These are phyloP conservation scores for Zoanthus gigantus DNA, from an alignment of 92 coral and sea anemone genomes.

Conservation along the genomic window DNA sequence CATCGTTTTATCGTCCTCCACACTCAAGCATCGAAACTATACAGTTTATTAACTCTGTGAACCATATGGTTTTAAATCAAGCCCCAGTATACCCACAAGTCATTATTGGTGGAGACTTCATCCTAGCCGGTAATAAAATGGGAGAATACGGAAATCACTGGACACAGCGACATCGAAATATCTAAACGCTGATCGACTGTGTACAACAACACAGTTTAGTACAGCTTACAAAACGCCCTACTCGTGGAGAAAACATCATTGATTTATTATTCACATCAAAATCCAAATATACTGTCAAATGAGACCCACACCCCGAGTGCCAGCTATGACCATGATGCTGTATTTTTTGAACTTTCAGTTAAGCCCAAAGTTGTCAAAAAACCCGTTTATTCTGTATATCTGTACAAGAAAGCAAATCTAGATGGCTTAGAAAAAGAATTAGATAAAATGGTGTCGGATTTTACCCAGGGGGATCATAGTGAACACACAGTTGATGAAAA, in stretches of 20 bases:
- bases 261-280: slow-evolving; percentile 22
- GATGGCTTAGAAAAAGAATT: no score
- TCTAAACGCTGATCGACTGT: background rate
- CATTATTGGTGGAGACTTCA: slow-evolving; percentile 3
- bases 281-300: slow-evolving; percentile 4
- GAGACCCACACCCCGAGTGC: slow-evolving; percentile 12
- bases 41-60: slow-evolving; percentile 39
- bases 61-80: slow-evolving; percentile 24
- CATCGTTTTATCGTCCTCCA: background rate
- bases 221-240: slow-evolving; percentile 22
- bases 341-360: slow-evolving; percentile 6
- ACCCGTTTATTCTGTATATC: background rate
- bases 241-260: slow-evolving; percentile 25
- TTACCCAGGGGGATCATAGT: no score
- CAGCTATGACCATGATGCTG: slow-evolving; percentile 16
- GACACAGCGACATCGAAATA: background rate
- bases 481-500: no score
- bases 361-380: background rate
- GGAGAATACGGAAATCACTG: background rate
- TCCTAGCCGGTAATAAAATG: slow-evolving; percentile 36
- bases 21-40: slow-evolving; percentile 32
- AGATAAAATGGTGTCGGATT: no score
- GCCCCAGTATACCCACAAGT: no score
- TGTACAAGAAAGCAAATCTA: no score
- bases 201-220: background rate